Base-by-base conservation (phyloP, 2,888 invertebrate species). In the Icerya purchasi region DNA sequence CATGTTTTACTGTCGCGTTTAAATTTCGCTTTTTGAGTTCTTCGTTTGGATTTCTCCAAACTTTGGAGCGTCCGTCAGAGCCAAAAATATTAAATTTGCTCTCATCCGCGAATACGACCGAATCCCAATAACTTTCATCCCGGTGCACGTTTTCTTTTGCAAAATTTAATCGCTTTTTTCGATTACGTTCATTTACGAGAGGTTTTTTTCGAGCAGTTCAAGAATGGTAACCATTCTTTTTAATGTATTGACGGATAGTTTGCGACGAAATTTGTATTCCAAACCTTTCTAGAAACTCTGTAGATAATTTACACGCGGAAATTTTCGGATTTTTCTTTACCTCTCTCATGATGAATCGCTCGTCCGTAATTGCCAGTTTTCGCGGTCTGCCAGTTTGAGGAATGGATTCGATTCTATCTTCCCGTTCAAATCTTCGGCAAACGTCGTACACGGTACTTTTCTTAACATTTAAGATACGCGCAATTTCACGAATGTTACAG, bases 41-140 rank as follows among this genome's bases (percentile, higher is more conserved):
- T n/a, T n/a, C n/a, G n/a, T 36, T 56, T 8, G 56, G 25, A 18
- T 56, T 56, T 25, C 55, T 22, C 56, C 56, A 56, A 22, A 25
- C 56, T 19, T 20, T 25, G 21, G 19, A 21, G 18, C 49, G 2
- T 14, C 56, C 56, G 21, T 36, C 49, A 19, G 56, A 56, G 2
- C 49, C 56, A 22, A 19, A 36, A 8, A 56, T n/a, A 18, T 56
- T 56, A 20, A 36, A 56, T 36, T 56, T 56, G 23, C 23, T 22
- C 23, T 54, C 54, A 3, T 54, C 54, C 2, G 54, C 54, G n/a
- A 54, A 54, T 20, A 54, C 24, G 2, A 54, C 54, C 22, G 22
- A 23, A 2, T 54, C n/a, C 54, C 54, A 54, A 3, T 22, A 54
- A 2, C 1, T 19, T 2, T 14, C 54, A 2, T 23, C 23, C 54